These are phyloP conservation scores for Cactoblastis cactorum DNA, from an alignment of 2,888 invertebrate species.

Conservation along the genomic window DNA sequence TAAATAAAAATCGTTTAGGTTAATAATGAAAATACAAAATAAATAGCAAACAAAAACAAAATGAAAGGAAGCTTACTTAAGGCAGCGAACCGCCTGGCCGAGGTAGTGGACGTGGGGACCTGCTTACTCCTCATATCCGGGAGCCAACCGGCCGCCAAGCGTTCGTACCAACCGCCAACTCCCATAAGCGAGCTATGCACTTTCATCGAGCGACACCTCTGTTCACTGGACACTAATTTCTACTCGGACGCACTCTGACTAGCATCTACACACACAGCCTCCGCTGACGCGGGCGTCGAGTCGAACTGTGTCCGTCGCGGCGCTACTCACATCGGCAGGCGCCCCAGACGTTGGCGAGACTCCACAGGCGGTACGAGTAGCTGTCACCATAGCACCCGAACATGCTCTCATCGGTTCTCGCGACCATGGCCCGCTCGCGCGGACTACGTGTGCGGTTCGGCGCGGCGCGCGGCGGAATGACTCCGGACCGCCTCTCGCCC, in stretches of 20 bases:
- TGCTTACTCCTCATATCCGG: slow-evolving; percentile 78
- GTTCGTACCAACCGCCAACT: slow-evolving; percentile 74
- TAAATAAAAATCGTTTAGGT: too few relatives aligned
- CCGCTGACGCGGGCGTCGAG: slow-evolving; percentile 51
- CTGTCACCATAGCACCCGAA: slow-evolving; percentile 86
- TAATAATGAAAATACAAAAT: slow-evolving; percentile 28
- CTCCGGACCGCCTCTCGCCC: slow-evolving; percentile 52
- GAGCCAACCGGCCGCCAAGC: slow-evolving; percentile 74
- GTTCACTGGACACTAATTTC: slow-evolving; percentile 47
- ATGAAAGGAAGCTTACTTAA: slow-evolving; percentile 77
- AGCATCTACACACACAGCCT: slow-evolving; percentile 56
- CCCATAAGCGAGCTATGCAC: slow-evolving; percentile 75
- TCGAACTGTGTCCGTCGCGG: slow-evolving; percentile 31
- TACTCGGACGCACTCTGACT: slow-evolving; percentile 38
- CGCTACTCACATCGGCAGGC: slow-evolving; percentile 86
- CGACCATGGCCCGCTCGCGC: slow-evolving; percentile 87
- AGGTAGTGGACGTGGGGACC: slow-evolving; percentile 74
- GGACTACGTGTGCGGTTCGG: slow-evolving; percentile 58
- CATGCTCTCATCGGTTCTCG: slow-evolving; percentile 88
- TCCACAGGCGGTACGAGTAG: slow-evolving; percentile 88
- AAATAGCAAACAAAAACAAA: slow-evolving; percentile 69
- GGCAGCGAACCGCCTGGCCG: slow-evolving; percentile 77
- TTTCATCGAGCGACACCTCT: slow-evolving; percentile 67
- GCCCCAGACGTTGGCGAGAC: slow-evolving; percentile 87
- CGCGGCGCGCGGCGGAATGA: slow-evolving; percentile 77